Conservation (phyloP, 2,888 invertebrate genomes). For the Drosophila formosana region DNA sequence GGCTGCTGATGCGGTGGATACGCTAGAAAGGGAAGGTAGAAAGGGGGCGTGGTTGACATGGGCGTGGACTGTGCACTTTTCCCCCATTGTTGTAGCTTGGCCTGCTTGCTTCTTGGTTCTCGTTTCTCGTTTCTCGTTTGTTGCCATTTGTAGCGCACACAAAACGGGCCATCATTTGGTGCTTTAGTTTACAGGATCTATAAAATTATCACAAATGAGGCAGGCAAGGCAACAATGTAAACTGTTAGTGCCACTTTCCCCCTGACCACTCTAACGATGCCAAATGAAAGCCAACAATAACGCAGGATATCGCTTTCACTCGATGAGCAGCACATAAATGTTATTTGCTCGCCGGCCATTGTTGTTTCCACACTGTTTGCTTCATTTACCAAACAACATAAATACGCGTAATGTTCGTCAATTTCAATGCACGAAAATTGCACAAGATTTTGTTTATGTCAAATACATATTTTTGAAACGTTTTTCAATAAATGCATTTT, state of each 20-base stretch:
- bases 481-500: neutral
- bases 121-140: neutral
- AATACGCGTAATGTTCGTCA: conserved; percentile 9
- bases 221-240: conserved; percentile 62
- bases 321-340: conserved; percentile 27
- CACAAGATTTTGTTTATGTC: neutral
- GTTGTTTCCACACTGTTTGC: conserved; percentile 14
- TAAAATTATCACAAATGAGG: conserved; percentile 72
- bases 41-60: neutral
- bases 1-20: neutral
- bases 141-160: conserved; percentile 56
- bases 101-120: conserved; percentile 23
- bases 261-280: conserved; percentile 47
- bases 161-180: conserved; percentile 59
- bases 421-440: neutral
- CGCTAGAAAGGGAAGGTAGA: too few species aligned
- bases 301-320: conserved; percentile 31
- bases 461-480: too few species aligned
- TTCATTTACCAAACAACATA: conserved; percentile 29
- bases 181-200: conserved; percentile 68
- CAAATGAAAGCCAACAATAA: conserved; percentile 59
- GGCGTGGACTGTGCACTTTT: conserved; percentile 39
- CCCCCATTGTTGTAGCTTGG: conserved; percentile 29
- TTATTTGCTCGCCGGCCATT: conserved; percentile 3
- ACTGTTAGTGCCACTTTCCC: conserved; percentile 7